Evolutionary conservation across 35 echinoderm and acorn worm species (phyloP).

Genomic region (Eucidaris tribuloides): DNA sequence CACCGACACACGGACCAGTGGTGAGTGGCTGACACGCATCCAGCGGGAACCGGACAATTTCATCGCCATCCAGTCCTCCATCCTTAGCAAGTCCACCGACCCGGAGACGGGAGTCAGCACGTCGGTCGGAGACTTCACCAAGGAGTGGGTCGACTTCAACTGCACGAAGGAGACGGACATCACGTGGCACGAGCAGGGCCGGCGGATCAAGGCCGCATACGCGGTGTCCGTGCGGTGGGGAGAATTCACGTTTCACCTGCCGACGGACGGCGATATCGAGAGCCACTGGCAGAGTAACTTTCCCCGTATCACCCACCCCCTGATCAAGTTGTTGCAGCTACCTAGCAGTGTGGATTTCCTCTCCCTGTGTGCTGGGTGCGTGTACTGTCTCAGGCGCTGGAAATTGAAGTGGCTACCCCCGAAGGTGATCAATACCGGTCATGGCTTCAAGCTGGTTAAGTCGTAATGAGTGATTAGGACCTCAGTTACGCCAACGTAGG

Average conservation of each 20-base stretch:
- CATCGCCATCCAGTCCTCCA: slow-evolving; percentile 75
- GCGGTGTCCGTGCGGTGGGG: slow-evolving; percentile 65
- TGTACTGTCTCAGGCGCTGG: slow-evolving; percentile 69
- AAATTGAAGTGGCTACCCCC: slow-evolving; percentile 97
- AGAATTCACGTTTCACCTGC: slow-evolving; percentile 88
- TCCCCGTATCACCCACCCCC: slow-evolving; percentile 69
- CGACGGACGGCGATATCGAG: slow-evolving; percentile 89
- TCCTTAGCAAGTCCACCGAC: slow-evolving; percentile 70
- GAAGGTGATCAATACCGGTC: slow-evolving; percentile 76
- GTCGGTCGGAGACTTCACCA: slow-evolving; percentile 78
- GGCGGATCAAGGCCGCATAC: slow-evolving; percentile 72
- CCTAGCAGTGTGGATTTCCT: slow-evolving; percentile 60
- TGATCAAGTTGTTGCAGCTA: slow-evolving; percentile 72
- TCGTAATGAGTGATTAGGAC: too few relatives aligned
- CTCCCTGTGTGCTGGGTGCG: slow-evolving; percentile 46
- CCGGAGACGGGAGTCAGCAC: slow-evolving; percentile 77
- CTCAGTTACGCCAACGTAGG: too few relatives aligned
- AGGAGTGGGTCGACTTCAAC: slow-evolving; percentile 96
- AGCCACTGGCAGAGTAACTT: slow-evolving; percentile 90
- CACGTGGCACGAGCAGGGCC: slow-evolving; percentile 87
- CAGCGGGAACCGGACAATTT: slow-evolving; percentile 41
- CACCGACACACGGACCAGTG: slow-evolving; percentile 50
- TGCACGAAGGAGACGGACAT: slow-evolving; percentile 55
- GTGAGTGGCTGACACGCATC: slow-evolving; percentile 75
- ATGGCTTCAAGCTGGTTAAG: slow-evolving; percentile 93